Percentiles rank a stretch among this genome's conserved stretches.
Evolutionary conservation across 2,888 invertebrate genomes (phyloP).

Genomic region (Strigamia maritima): DNA sequence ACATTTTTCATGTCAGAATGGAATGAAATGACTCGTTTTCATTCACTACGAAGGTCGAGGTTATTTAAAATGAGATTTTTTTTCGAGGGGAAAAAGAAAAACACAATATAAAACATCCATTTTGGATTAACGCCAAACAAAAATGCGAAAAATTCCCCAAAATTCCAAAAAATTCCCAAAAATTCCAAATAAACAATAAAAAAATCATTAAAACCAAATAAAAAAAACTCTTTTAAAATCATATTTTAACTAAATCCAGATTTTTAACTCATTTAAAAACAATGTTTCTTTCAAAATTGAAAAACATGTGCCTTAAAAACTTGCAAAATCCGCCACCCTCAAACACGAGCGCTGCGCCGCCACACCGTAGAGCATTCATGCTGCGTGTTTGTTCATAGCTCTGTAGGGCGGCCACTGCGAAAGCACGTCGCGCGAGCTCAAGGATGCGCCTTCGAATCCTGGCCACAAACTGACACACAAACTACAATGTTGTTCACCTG

Average conservation of each 20-base stretch:
- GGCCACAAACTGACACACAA: background rate
- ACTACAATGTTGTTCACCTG: slow-evolving; percentile 27
- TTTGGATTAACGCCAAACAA: background rate
- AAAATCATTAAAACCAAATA: too few species aligned
- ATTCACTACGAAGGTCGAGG: background rate
- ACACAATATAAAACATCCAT: background rate
- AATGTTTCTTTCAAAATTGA: too few species aligned
- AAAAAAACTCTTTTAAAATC: too few species aligned
- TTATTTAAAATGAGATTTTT: background rate
- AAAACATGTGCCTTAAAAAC: too few species aligned
- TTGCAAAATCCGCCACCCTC: background rate
- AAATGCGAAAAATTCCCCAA: background rate
- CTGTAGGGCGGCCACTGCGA: slow-evolving; percentile 28
- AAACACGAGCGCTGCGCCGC: background rate
- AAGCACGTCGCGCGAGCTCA: slow-evolving; percentile 19
- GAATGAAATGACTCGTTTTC: background rate
- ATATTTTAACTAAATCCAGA: too few species aligned
- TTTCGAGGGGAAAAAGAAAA: background rate
- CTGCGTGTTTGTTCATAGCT: slow-evolving; percentile 14
- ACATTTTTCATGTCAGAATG: background rate
- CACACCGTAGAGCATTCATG: background rate
- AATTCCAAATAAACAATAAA: too few species aligned
- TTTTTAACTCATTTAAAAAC: background rate
- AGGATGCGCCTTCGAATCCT: slow-evolving; percentile 24
- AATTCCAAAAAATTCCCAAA: background rate